Evolutionary conservation across 2,888 invertebrate genomes (phyloP), one percentile per base, ranked within the genome.

Genomic region (Galeopsomyia nigrocyanea): DNA sequence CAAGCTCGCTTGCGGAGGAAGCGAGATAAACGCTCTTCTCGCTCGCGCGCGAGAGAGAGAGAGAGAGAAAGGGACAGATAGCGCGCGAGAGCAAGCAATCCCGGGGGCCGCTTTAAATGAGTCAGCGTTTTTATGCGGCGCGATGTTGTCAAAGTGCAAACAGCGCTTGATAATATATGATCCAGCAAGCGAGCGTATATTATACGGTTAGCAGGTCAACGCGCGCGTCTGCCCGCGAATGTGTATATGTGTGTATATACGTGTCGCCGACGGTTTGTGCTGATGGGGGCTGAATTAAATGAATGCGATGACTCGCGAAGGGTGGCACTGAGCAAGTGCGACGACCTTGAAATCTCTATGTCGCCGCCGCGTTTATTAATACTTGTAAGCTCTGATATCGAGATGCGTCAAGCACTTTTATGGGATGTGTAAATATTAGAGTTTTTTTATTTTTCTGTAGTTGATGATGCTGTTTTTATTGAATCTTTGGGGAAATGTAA

Each of bases 81-180:
- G 77, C 79, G 80, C 80, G 75, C 47, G 62, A 56, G 60, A 46
- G 21, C 46, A 72, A 26, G 82, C 84, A 85, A 85, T 85, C 85
- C 84, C 85, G 83, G 83, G 84, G 83, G 85, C 83, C 82, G 85
- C 81, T 85, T 86, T 85, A 86, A 86, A 86, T 86, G 86, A 86
- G 85, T 86, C 86, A 86, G 86, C 86, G 84, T 85, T 86, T 86
- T 86, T 86, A 86, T 86, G 84, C 68, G 83, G 82, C 82, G 85
- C 83, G 84, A 86, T 85, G 84, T 86, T 86, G 86, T 86, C 86
- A 86, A 86, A 86, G 86, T 84, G 86, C 86, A 86, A 86, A 86
- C 86, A 86, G 85, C 83, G 80, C 80, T 81, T 81, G 84, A 86
- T 85, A 84, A 86, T 86, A 85, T 86, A 86, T 86, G 86, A 86